These are phyloP conservation scores for Asbolus verrucosus DNA, from an alignment of 1,140 invertebrate species.

Conservation along the genomic window DNA sequence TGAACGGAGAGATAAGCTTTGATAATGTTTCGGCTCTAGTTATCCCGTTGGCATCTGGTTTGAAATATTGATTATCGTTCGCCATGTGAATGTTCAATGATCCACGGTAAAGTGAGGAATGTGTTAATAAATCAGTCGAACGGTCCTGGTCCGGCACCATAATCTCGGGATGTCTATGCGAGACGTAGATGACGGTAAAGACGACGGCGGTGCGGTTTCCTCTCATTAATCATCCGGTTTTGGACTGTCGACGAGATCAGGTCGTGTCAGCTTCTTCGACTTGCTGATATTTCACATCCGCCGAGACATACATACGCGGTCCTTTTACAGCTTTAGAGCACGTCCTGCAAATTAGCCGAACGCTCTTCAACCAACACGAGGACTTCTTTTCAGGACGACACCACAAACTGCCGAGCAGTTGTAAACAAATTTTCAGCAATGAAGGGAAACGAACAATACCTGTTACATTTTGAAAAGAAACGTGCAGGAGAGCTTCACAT, in stretches of 20 bases:
- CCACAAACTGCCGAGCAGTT: too few species aligned
- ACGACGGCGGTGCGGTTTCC: constrained; percentile 11
- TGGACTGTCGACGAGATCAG: constrained; percentile 41
- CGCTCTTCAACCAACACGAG: too few species aligned
- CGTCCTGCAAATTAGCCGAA: too few species aligned
- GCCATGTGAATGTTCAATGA: constrained; percentile 33
- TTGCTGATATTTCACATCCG: constrained; percentile 27
- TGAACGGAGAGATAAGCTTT: background rate
- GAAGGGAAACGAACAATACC: too few species aligned
- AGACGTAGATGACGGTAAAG: constrained; percentile 38
- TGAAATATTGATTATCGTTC: constrained; percentile 39
- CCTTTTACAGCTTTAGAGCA: too few species aligned
- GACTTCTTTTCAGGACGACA: too few species aligned
- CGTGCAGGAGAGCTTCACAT: too few species aligned
- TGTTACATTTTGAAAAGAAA: too few species aligned
- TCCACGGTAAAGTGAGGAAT: constrained; percentile 26
- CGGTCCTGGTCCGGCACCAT: constrained; percentile 13
- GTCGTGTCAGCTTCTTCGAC: constrained; percentile 33
- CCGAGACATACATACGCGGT: too few species aligned
- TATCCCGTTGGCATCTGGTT: constrained; percentile 19
- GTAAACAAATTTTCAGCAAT: too few species aligned
- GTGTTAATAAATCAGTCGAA: constrained; percentile 42
- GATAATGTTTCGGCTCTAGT: constrained; percentile 15
- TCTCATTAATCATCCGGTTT: constrained; percentile 26
- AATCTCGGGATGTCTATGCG: constrained; percentile 34